Base-by-base conservation (phyloP, 2,888 invertebrate species). In the Odontothrips loti region DNA sequence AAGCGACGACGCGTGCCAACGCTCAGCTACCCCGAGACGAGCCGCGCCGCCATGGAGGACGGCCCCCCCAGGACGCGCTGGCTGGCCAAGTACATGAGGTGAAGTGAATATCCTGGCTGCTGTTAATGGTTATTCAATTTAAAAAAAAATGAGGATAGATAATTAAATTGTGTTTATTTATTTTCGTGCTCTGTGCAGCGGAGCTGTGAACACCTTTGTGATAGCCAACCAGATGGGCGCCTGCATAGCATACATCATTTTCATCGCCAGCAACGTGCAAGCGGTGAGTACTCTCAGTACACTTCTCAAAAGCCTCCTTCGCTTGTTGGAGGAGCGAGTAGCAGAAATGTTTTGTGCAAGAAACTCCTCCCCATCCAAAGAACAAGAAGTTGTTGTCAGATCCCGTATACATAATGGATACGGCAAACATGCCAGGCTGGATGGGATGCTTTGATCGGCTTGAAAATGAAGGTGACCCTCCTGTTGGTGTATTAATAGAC, bases 171-270 rank as follows among this genome's bases (percentile, higher is more conserved):
- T n/a, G n/a, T n/a, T n/a, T n/a, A n/a, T n/a, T n/a, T n/a, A n/a
- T n/a, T n/a, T n/a, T n/a, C n/a, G n/a, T n/a, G n/a, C 3, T 43
- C 34, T 43, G 34, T 88, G 11, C 89, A 95, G 95, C 81, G 91
- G 92, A 84, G 87, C 93, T 10, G 92, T 93, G 29, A 94, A 95
- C 86, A 88, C 89, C 0, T 95, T 95, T 85, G 89, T 95, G 6
- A 87, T 97, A 83, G 90, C 96, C 81, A 98, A 98, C 85, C 98
- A 99, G 88, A 90, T 98, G 85, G 98, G 98, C 80, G 96, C 96
- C 80, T 98, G 98, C 87, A 97, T 97, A 87, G 97, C 98, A 1
- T 99, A 99, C 87, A 93, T 96, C 29, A 95, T 98, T 0, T 98
- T 98, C 87, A 95, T 98, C 80, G 92, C 96, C 0, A 92, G 93